Evolutionary conservation across 2,888 invertebrate species (phyloP).

Genomic region (Digitonthophagus gazella): DNA sequence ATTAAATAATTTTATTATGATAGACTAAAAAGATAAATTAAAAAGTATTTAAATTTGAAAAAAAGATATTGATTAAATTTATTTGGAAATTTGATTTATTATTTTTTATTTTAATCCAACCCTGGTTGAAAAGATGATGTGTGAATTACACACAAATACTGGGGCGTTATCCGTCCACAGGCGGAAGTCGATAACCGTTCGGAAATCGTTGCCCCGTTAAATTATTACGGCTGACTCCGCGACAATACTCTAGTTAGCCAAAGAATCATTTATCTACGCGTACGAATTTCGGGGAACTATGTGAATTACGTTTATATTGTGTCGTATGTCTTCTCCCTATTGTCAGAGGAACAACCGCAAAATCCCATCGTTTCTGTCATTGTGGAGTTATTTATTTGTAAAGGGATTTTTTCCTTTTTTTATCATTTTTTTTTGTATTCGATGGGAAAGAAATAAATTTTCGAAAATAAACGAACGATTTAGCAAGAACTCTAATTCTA

Average conservation of each 20-base stretch:
- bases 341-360: not conserved
- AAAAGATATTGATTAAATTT: not conserved
- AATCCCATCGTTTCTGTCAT: not conserved
- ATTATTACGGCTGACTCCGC: not conserved
- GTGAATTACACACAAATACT: not conserved
- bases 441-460: not conserved
- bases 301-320: not conserved
- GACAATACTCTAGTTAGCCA: not conserved
- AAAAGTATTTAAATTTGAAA: not conserved
- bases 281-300: not conserved
- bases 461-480: no score
- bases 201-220: not conserved
- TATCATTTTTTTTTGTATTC: not conserved
- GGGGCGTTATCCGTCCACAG: not conserved
- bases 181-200: not conserved
- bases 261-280: not conserved
- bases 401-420: not conserved
- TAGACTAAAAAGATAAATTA: not conserved
- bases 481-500: no score
- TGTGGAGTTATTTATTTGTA: not conserved
- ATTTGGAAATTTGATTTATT: not conserved
- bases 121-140: not conserved
- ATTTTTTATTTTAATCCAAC: not conserved
- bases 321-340: not conserved
- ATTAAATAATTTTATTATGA: not conserved